Evolutionary conservation across 2,797 vertebrate species (phyloP).

Genomic region (Fistularia commersonii): DNA sequence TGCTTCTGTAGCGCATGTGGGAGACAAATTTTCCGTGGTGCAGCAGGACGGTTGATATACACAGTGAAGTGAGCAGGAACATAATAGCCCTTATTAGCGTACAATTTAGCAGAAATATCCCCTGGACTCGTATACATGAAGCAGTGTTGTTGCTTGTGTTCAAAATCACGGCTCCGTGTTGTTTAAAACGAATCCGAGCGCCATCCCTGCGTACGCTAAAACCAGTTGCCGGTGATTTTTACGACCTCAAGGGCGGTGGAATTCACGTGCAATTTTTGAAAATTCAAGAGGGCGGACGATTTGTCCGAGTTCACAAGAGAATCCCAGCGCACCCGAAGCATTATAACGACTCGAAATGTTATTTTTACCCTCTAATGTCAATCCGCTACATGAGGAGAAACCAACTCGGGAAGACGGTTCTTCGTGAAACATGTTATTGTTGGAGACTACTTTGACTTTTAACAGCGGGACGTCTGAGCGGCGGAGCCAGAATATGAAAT

Average conservation of each 20-base stretch:
- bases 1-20: conserved; percentile 36
- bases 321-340: conserved; percentile 39
- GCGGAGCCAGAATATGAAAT: conserved; percentile 23
- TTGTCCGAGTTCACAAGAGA: no score
- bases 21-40: conserved; percentile 52
- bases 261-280: conserved; percentile 18
- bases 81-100: no score
- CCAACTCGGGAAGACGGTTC: conserved; percentile 39
- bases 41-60: conserved; percentile 15
- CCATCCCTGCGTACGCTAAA: no score
- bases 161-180: no score
- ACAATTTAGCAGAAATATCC: no score
- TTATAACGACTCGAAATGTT: conserved; percentile 52
- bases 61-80: no score
- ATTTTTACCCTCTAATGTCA: conserved; percentile 54
- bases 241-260: neutral
- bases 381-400: conserved; percentile 17
- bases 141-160: no score
- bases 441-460: conserved; percentile 38
- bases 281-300: conserved; percentile 6
- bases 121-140: no score
- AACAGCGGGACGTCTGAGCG: conserved; percentile 30
- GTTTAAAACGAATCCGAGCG: no score
- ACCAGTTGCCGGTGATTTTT: no score
- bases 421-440: conserved; percentile 33